Conservation (phyloP, 2,113 vertebrate species). For the Pontoporia blainvillei region DNA sequence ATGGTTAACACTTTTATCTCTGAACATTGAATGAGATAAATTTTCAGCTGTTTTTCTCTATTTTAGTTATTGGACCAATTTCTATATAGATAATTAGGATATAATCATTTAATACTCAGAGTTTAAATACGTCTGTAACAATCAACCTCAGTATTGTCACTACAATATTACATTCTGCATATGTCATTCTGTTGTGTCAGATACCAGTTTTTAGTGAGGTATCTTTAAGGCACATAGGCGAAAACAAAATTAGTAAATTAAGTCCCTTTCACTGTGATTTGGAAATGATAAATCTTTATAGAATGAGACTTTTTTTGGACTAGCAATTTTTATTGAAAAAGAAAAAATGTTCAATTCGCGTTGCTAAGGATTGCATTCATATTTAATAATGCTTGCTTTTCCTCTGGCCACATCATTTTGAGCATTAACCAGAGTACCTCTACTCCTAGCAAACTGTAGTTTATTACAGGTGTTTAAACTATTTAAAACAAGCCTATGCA, state of each 20-base stretch:
- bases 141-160: slow-evolving; percentile 14
- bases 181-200: slow-evolving; percentile 34
- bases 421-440: slow-evolving; percentile 32
- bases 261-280: too few species aligned
- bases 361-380: slow-evolving; percentile 14
- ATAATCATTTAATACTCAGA: slow-evolving; percentile 36
- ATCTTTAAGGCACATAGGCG: background rate
- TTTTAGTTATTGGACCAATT: slow-evolving; percentile 54
- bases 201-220: slow-evolving; percentile 27
- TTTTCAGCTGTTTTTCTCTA: slow-evolving; percentile 26
- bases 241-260: too few species aligned
- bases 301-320: background rate
- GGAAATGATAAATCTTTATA: slow-evolving; percentile 32
- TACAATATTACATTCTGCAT: slow-evolving; percentile 11
- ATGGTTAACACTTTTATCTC: too few species aligned
- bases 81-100: slow-evolving; percentile 52
- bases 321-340: slow-evolving; percentile 11
- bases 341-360: background rate
- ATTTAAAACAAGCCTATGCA: slow-evolving; percentile 19
- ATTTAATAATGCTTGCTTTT: too few species aligned
- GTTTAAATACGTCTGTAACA: background rate
- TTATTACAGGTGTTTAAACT: slow-evolving; percentile 20
- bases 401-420: too few species aligned
- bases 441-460: background rate
- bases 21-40: background rate